These are phyloP conservation scores for Synanthedon vespiformis DNA, from an alignment of 2,888 invertebrate genomes.

Conservation along the genomic window DNA sequence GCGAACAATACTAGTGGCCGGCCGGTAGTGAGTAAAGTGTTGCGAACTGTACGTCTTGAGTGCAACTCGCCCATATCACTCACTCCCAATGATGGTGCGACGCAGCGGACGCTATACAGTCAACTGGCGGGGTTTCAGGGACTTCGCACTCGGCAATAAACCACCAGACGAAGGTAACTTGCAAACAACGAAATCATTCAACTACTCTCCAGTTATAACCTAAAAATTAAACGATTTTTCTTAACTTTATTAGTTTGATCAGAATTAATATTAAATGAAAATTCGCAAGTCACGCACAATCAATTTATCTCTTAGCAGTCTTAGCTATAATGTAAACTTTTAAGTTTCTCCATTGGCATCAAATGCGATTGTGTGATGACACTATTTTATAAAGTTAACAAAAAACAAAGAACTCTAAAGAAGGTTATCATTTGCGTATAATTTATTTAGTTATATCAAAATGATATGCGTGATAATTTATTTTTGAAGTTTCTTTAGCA, in stretches of 20 bases:
- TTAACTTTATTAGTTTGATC: not conserved
- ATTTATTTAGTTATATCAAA: too few species aligned
- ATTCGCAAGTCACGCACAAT: not conserved
- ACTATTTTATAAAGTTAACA: too few species aligned
- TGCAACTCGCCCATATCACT: conserved; percentile 13
- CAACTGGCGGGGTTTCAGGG: conserved; percentile 64
- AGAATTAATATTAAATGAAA: not conserved
- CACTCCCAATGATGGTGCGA: conserved; percentile 57
- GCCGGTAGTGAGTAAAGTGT: conserved; percentile 20
- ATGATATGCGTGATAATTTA: too few species aligned
- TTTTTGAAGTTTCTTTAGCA: too few species aligned
- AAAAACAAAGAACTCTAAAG: too few species aligned
- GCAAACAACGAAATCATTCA: conserved; percentile 4
- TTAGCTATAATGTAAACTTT: too few species aligned
- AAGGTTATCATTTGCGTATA: too few species aligned
- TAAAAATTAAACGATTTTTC: conserved; percentile 14
- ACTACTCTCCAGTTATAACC: conserved; percentile 23
- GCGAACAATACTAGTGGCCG: conserved; percentile 23
- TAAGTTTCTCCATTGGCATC: too few species aligned
- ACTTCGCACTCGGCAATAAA: conserved; percentile 56
- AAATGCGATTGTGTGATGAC: too few species aligned
- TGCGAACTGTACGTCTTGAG: conserved; percentile 1
- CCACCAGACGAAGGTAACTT: conserved; percentile 62
- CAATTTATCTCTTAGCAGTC: too few species aligned
- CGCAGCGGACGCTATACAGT: conserved; percentile 66